Conservation (phyloP, 2,888 invertebrate species). For the Melikaiella ostensackeni region DNA sequence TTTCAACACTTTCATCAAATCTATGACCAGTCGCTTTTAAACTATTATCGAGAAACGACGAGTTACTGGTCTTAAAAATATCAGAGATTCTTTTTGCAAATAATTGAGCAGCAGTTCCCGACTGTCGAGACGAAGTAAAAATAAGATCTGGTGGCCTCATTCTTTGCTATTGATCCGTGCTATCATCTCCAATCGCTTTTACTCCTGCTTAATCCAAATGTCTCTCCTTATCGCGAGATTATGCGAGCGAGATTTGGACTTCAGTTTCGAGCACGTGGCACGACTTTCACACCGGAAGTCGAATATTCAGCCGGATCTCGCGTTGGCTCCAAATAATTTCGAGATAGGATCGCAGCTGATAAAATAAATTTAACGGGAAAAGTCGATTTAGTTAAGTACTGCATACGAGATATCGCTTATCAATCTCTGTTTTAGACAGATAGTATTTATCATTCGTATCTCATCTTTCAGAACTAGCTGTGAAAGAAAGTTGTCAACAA, state of each 20-base stretch:
- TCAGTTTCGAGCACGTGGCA: neutral
- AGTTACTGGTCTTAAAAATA: neutral
- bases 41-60: neutral
- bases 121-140: conserved; percentile 5
- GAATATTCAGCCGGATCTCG: neutral
- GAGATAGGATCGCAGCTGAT: conserved; percentile 5
- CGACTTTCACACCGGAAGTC: conserved; percentile 27
- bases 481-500: too few relatives aligned
- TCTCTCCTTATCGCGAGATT: conserved; percentile 9
- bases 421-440: neutral
- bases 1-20: neutral
- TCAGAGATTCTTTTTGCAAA: neutral
- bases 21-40: neutral
- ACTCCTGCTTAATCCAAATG: neutral
- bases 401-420: neutral
- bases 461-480: neutral
- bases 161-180: conserved; percentile 8
- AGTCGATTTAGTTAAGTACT: neutral
- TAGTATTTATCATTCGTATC: neutral
- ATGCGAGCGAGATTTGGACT: conserved; percentile 22
- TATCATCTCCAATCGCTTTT: neutral
- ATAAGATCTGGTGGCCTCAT: neutral
- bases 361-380: neutral
- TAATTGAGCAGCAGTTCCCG: neutral
- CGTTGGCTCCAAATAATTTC: neutral